phyloP scores from a whole-genome alignment of 2,797 vertebrate genomes.

The Cyprinella venusta region DNA sequence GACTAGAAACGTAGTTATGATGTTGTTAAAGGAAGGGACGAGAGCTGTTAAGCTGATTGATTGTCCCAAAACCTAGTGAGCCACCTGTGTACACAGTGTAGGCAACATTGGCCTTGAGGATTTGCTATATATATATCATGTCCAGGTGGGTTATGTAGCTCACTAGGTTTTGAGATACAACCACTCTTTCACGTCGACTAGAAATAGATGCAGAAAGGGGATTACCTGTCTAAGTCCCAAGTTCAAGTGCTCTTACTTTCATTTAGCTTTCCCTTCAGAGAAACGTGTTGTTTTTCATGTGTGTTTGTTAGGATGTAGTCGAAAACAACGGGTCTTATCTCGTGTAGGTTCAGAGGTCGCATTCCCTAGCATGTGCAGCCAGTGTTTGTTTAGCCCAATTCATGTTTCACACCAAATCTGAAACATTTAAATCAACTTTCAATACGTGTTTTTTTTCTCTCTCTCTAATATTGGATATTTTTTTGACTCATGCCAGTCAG shows the following conservation, averaged over 20 bases:
- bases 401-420: not conserved
- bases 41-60: not conserved
- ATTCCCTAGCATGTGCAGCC: not conserved
- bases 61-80: not conserved
- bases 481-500: not conserved
- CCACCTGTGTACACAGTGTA: not conserved
- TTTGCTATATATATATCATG: not conserved
- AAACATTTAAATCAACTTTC: not conserved
- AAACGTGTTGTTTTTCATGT: not conserved
- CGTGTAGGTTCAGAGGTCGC: not conserved
- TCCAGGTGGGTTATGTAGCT: not conserved
- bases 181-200: not conserved
- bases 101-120: not conserved
- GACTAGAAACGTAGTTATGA: not conserved
- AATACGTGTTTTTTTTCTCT: not conserved
- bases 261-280: not conserved
- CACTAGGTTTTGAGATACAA: not conserved
- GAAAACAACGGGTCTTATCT: not conserved
- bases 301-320: not conserved
- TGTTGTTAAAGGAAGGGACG: not conserved
- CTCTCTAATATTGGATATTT: not conserved
- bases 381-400: not conserved
- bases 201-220: not conserved
- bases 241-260: constrained; percentile 1
- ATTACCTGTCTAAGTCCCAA: not conserved